phyloP scores from a whole-genome alignment of 1,140 invertebrate species.

The Eubasilissa regina region DNA sequence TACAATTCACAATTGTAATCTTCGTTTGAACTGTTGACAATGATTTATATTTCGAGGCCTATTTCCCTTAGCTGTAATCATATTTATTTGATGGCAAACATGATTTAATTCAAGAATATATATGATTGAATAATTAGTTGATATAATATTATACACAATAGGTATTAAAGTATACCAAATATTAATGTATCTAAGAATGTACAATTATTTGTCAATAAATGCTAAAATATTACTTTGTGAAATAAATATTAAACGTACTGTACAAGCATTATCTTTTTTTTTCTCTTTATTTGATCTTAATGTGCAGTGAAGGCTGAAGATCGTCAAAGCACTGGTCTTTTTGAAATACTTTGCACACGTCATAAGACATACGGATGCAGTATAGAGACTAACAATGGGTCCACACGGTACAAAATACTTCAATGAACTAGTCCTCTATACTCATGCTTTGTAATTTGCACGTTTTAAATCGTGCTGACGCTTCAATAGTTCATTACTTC shows the following conservation, averaged over 20 bases:
- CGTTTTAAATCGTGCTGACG: no score
- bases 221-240: constrained; percentile 58
- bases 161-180: constrained; percentile 33
- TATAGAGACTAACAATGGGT: no score
- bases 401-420: no score
- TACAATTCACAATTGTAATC: constrained; percentile 45
- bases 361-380: no score
- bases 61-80: no score
- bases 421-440: no score
- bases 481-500: no score
- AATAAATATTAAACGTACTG: constrained; percentile 62
- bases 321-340: no score
- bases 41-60: not conserved
- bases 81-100: no score
- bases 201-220: constrained; percentile 56
- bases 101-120: not conserved
- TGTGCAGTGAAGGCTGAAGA: no score
- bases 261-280: constrained; percentile 60
- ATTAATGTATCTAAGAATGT: constrained; percentile 46
- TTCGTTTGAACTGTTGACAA: constrained; percentile 41
- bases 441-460: no score
- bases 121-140: constrained; percentile 6
- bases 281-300: constrained; percentile 11
- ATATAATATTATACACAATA: constrained; percentile 26
- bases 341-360: no score